Base-by-base conservation (phyloP, 2,888 invertebrate species). In the Synergus gifuensis region DNA sequence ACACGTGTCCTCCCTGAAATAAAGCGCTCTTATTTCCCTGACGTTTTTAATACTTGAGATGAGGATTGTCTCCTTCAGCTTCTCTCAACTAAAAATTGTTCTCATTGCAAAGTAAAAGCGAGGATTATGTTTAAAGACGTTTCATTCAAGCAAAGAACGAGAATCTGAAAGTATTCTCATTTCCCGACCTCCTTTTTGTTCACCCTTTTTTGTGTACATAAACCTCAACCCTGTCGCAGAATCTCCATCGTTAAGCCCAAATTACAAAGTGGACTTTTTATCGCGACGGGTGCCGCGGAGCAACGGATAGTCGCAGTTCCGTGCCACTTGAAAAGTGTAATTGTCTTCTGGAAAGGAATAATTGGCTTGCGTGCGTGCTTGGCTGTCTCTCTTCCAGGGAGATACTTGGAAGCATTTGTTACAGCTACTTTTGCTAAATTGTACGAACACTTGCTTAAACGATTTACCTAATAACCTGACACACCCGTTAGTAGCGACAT, bases 301-400 rank as follows among this genome's bases (percentile, higher is more conserved):
- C 69, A 69, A 46, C 49, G 40, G 40, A 49, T 49, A 77, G 82
- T 76, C 82, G 80, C 77, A 76, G 81, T 82, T 82, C 80, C 77
- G 64, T 79, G 83, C 83, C 79, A 82, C 82, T 85, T 85, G 81
- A 87, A 86, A 86, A 86, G 82, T 86, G 85, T 87, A 89, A 90
- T 90, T 89, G 88, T 88, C 88, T 87, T 88, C 88, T 86, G 86
- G 87, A 89, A 88, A 88, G 87, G 87, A 88, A 89, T 89, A 89
- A 89, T 89, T 89, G 89, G 86, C 84, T 85, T 76, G 85, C 82
- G 80, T 83, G 83, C 79, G 76, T 66, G 80, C 76, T 54, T 79
- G 69, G 77, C 81, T 78, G 77, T 46, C 78, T 82, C 73, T 76
- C 77, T 76, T 42, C 60, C 76, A 80, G 60, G 77, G 58, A 67